A percentile compares a stretch with the other conserved stretches of the same genome.
Evolutionary conservation across 2,888 invertebrate species (phyloP).

Genomic region (Hydroisotoma schaefferi): DNA sequence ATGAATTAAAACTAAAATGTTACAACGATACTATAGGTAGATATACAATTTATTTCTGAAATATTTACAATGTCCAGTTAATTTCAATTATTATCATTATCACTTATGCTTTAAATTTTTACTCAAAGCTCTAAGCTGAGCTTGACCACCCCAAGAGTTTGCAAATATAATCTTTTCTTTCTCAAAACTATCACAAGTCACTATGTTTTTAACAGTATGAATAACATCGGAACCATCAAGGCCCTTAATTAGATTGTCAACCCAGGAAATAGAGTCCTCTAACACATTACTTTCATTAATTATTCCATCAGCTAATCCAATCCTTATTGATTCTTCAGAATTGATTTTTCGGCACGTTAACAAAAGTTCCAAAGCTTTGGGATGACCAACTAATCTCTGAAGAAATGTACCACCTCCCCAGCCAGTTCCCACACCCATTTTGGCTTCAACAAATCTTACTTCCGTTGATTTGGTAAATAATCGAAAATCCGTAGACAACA

Average conservation of each 20-base stretch:
- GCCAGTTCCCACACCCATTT: slow-evolving; percentile 56
- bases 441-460: slow-evolving; percentile 56
- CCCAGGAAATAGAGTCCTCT: slow-evolving; percentile 50
- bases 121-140: slow-evolving; percentile 51
- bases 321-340: slow-evolving; percentile 51
- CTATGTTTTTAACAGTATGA: slow-evolving; percentile 47
- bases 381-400: slow-evolving; percentile 52
- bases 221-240: slow-evolving; percentile 49
- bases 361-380: slow-evolving; percentile 54
- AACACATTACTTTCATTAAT: slow-evolving; percentile 49
- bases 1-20: too few relatives aligned
- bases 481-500: slow-evolving; percentile 56
- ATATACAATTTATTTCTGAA: too few relatives aligned
- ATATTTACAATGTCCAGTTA: too few relatives aligned
- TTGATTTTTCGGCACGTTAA: slow-evolving; percentile 50
- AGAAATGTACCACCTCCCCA: slow-evolving; percentile 57
- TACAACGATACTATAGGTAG: too few relatives aligned
- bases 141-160: slow-evolving; percentile 53
- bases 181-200: slow-evolving; percentile 48
- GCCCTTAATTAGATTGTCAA: slow-evolving; percentile 47
- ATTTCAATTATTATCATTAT: too few relatives aligned
- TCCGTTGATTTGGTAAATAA: slow-evolving; percentile 52
- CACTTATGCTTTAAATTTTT: slow-evolving; percentile 52
- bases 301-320: slow-evolving; percentile 53
- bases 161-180: slow-evolving; percentile 53